Evolutionary conservation across 1,140 invertebrate genomes (phyloP).

Genomic region (Sminthurinus signatus): DNA sequence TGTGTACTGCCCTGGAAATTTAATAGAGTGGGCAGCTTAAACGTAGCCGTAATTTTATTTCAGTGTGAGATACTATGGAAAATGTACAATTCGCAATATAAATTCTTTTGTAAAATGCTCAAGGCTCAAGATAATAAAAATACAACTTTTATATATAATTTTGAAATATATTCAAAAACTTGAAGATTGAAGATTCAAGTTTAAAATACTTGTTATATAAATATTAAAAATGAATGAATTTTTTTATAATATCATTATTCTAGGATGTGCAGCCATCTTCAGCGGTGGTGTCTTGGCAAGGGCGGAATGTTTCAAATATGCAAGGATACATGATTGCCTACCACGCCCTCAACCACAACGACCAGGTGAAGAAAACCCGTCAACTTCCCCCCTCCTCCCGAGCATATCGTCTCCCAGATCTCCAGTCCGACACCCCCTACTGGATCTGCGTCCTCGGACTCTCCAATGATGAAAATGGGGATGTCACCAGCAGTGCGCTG

Average conservation of each 20-base stretch:
- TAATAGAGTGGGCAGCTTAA: too few species aligned
- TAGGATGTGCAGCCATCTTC: slow-evolving; percentile 41
- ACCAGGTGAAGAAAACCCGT: slow-evolving; percentile 48
- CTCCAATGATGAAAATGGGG: slow-evolving; percentile 55
- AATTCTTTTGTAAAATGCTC: too few species aligned
- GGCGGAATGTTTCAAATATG: slow-evolving; percentile 74
- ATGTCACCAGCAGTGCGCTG: slow-evolving; percentile 35
- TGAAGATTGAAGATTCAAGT: neutral
- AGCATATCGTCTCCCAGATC: slow-evolving; percentile 62
- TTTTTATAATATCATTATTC: too few species aligned
- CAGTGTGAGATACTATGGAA: too few species aligned
- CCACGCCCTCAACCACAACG: slow-evolving; percentile 60
- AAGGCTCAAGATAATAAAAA: too few species aligned
- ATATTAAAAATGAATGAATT: too few species aligned
- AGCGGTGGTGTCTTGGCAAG: slow-evolving; percentile 51
- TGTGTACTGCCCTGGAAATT: too few species aligned
- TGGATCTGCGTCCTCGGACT: slow-evolving; percentile 75
- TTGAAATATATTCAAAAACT: neutral
- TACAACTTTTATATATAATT: too few species aligned
- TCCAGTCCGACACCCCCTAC: slow-evolving; percentile 70
- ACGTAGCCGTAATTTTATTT: too few species aligned
- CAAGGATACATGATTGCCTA: slow-evolving; percentile 80
- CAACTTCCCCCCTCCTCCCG: slow-evolving; percentile 44
- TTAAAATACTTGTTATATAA: slow-evolving; percentile 2
- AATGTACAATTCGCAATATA: too few species aligned